These are phyloP conservation scores for Noctuana brunneofusca DNA, from an alignment of 2,888 invertebrate species.

Conservation along the genomic window DNA sequence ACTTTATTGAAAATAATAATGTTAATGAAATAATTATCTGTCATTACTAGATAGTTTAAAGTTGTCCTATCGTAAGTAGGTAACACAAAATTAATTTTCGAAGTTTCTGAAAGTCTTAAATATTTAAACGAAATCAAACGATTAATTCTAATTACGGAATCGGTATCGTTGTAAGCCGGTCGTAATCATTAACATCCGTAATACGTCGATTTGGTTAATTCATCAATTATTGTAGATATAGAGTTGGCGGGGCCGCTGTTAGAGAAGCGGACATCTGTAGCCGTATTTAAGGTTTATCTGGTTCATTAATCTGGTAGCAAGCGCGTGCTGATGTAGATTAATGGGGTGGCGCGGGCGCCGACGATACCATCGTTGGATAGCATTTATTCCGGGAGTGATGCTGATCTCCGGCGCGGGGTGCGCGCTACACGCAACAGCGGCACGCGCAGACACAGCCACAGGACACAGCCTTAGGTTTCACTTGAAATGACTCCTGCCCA, in stretches of 20 bases:
- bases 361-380: constrained; percentile 71
- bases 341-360: constrained; percentile 72
- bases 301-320: constrained; percentile 77
- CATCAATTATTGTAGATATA: constrained; percentile 70
- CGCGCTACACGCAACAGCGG: constrained; percentile 56
- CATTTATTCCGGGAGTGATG: constrained; percentile 71
- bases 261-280: constrained; percentile 70
- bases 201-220: constrained; percentile 68
- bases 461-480: constrained; percentile 1
- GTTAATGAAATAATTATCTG: too few species aligned
- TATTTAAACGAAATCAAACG: constrained; percentile 50
- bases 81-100: background rate
- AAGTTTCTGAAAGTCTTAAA: background rate
- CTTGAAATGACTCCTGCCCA: background rate
- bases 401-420: constrained; percentile 55
- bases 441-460: constrained; percentile 33
- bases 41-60: background rate
- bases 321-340: constrained; percentile 81
- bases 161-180: constrained; percentile 50
- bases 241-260: constrained; percentile 55
- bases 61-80: background rate
- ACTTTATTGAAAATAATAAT: too few species aligned
- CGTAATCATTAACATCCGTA: constrained; percentile 74
- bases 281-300: constrained; percentile 78
- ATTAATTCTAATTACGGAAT: constrained; percentile 72